phyloP scores from a whole-genome alignment of 2,113 vertebrate species.

The Myotis davidii region DNA sequence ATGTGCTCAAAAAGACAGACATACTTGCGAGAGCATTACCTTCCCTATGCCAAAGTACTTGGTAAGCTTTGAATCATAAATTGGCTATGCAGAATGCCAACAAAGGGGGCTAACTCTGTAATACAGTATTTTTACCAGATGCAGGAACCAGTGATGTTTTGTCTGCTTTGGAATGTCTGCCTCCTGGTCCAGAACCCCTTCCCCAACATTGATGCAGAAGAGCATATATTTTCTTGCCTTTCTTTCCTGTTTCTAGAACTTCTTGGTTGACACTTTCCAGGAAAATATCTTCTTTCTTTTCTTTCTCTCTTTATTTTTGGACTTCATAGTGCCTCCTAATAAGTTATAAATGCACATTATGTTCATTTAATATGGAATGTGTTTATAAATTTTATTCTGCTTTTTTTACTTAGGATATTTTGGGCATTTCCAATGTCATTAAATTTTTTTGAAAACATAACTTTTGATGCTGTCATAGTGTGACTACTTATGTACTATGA shows the following conservation, averaged over 20 bases:
- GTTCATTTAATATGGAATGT: background rate
- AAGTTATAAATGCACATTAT: background rate
- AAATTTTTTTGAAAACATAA: slow-evolving; percentile 7
- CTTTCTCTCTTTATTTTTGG: background rate
- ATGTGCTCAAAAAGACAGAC: background rate
- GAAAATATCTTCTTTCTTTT: background rate
- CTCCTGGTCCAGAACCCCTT: background rate
- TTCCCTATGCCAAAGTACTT: background rate
- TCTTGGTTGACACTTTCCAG: background rate
- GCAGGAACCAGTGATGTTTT: no score
- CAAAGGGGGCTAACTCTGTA: background rate
- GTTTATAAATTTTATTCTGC: background rate
- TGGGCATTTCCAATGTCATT: background rate
- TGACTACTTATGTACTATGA: background rate
- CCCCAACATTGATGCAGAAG: background rate
- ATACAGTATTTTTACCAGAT: background rate
- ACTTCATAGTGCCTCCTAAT: background rate
- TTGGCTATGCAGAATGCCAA: background rate
- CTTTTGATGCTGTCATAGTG: background rate
- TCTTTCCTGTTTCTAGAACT: slow-evolving; percentile 5
- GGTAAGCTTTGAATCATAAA: background rate
- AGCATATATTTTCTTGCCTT: background rate
- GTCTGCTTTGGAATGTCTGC: background rate
- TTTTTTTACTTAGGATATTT: background rate
- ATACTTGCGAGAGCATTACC: background rate